Evolutionary conservation across 2,888 invertebrate species (phyloP).

Genomic region (Ectemnius cavifrons): DNA sequence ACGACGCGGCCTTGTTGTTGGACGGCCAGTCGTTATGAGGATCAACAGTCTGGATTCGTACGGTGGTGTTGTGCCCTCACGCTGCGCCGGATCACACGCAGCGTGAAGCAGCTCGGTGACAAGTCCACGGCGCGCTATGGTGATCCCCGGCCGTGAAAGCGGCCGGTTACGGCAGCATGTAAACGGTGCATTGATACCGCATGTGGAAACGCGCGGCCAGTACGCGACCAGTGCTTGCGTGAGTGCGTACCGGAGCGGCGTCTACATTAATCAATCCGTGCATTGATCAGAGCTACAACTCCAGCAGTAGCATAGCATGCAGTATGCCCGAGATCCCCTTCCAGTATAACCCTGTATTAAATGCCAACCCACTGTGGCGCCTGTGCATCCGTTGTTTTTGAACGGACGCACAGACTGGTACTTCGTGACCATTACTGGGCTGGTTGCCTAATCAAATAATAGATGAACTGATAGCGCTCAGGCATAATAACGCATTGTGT

Average conservation of each 20-base stretch:
- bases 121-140: constrained; percentile 41
- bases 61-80: constrained; percentile 45
- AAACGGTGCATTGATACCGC: constrained; percentile 7
- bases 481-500: constrained; percentile 28
- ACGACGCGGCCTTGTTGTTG: constrained; percentile 40
- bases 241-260: constrained; percentile 44
- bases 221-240: constrained; percentile 25
- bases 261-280: constrained; percentile 67
- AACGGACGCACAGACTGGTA: constrained; percentile 15
- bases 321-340: constrained; percentile 33
- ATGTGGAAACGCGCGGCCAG: constrained; percentile 4
- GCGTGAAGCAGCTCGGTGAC: constrained; percentile 58
- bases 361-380: constrained; percentile 39
- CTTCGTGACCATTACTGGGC: constrained; percentile 30
- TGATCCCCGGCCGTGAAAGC: constrained; percentile 25
- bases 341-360: constrained; percentile 46
- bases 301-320: constrained; percentile 54
- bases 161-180: constrained; percentile 30
- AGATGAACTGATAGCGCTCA: constrained; percentile 34
- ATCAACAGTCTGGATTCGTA: constrained; percentile 61
- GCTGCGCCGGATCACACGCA: constrained; percentile 58
- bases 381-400: constrained; percentile 54
- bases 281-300: constrained; percentile 68
- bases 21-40: constrained; percentile 50
- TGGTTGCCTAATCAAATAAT: constrained; percentile 48